phyloP scores from a whole-genome alignment of 2,113 vertebrate species.

The Alethe diademata region DNA sequence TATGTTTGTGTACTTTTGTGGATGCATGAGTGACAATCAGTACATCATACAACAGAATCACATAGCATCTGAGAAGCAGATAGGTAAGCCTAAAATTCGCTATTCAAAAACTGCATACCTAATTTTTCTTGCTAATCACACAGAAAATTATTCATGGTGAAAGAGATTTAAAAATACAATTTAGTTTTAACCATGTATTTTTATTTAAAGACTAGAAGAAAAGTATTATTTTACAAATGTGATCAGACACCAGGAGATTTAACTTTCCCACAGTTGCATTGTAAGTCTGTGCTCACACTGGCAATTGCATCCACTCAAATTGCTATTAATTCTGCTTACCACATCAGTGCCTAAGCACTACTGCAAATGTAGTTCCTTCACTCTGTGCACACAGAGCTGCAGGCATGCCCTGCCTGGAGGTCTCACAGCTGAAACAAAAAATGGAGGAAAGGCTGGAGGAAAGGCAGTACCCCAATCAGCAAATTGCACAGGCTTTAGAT shows the following conservation, averaged over 20 bases:
- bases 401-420: neutral
- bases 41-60: neutral
- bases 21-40: neutral
- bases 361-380: neutral
- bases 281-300: neutral
- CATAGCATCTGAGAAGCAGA: neutral
- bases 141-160: neutral
- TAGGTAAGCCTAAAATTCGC: neutral
- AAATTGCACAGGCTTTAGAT: neutral
- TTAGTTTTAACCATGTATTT: neutral
- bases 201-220: neutral
- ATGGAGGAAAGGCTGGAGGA: neutral
- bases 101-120: neutral
- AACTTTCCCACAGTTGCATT: neutral
- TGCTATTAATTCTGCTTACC: constrained; percentile 1
- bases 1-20: neutral
- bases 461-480: neutral
- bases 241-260: neutral
- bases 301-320: neutral
- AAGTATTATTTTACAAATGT: constrained; percentile 9
- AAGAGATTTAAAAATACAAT: neutral
- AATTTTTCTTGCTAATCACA: neutral
- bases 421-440: neutral
- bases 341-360: neutral
- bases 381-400: neutral